Percentiles rank a stretch among this genome's conserved stretches.
These are phyloP conservation scores for Lordiphosa andalusiaca DNA, from an alignment of 2,888 invertebrate genomes.

Conservation along the genomic window DNA sequence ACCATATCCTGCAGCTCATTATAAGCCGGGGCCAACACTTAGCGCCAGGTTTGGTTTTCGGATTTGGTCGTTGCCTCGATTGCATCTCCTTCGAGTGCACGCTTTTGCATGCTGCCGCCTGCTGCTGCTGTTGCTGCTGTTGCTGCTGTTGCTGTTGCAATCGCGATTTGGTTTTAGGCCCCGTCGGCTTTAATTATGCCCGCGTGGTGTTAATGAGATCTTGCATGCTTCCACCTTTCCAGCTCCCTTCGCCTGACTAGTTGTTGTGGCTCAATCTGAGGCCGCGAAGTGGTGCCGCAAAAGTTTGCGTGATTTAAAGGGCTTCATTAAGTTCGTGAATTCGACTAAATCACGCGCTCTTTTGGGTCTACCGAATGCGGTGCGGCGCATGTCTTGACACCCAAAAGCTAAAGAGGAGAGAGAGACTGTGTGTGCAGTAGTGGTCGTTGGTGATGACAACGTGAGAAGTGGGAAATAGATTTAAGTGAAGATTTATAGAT, in stretches of 20 bases:
- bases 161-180: constrained; percentile 73
- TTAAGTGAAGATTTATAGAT: too few relatives aligned
- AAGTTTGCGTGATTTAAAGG: constrained; percentile 81
- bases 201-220: constrained; percentile 79
- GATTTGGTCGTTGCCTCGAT: constrained; percentile 55
- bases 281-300: constrained; percentile 72
- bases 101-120: constrained; percentile 41
- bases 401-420: constrained; percentile 17
- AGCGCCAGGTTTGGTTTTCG: constrained; percentile 49
- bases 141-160: constrained; percentile 44
- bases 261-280: constrained; percentile 67
- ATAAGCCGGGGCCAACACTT: constrained; percentile 63
- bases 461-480: too few relatives aligned
- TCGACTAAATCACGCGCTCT: constrained; percentile 80
- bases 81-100: constrained; percentile 51
- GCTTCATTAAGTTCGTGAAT: constrained; percentile 82
- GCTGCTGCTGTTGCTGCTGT: constrained; percentile 12
- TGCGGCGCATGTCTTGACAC: constrained; percentile 73
- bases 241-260: constrained; percentile 46
- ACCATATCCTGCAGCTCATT: constrained; percentile 53
- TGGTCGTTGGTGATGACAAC: too few relatives aligned
- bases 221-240: constrained; percentile 54
- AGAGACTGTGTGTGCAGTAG: too few relatives aligned
- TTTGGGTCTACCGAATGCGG: constrained; percentile 24
- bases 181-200: constrained; percentile 78